Base-by-base conservation (phyloP, 2,113 vertebrate species). In the Syrmaticus mikado region DNA sequence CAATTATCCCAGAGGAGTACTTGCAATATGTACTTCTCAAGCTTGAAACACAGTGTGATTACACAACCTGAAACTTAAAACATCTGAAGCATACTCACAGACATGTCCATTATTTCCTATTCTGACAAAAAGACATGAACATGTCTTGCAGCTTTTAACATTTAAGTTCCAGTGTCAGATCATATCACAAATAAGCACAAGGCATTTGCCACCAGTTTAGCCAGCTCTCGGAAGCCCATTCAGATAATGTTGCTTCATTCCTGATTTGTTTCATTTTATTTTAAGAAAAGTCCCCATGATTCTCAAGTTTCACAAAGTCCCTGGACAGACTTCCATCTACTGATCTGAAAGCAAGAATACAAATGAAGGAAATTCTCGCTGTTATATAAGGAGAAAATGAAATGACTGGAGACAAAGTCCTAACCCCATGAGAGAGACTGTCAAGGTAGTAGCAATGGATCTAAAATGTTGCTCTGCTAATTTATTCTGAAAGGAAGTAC, bases 41-140 rank as follows among this genome's bases (percentile, higher is more conserved):
- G 28, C 50, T 85, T 70, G 67, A 96, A 89, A 74, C 55, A 68
- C 34, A 28, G 77, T 24, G 58, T 76, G 53, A 90, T 91, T 95
- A 73, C 77, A 76, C 74, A 92, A 87, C 28, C 21, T 58, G 81
- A 48, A 87, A 87, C 61, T 84, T 62, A 94, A 58, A 85, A 38
- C 64, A 85, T 76, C 67, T 94, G 72, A 93, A 76, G 72, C 74
- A 73, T 32, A 64, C n/a, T 72, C 8, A 57, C 58, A 94, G 92
- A 92, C 32, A 79, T 30, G 82, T 20, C 41, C 8, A 10, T 71
- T 92, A 82, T 92, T 94, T 70, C 45, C 78, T 92, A 6, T 34
- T 82, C 60, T 41, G 45, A 87, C 25, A 52, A 85, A 91, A 92
- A 73, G 45, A 27, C 60, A 92, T 30, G 41, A 96, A 74, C 24